phyloP scores from a whole-genome alignment of 2,797 vertebrate genomes.

The Etheostoma nigrum region DNA sequence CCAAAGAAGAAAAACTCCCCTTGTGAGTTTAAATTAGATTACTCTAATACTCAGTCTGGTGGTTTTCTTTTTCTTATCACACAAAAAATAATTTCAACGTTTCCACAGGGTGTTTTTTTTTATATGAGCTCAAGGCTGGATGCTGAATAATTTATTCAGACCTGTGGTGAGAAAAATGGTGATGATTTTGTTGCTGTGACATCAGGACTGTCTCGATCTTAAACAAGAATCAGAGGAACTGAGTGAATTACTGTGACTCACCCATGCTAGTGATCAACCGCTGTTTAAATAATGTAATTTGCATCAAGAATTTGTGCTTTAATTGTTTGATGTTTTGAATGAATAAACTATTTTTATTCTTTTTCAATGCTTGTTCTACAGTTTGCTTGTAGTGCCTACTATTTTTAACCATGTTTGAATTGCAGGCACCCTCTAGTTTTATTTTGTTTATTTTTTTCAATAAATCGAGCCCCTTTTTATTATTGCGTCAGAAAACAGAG shows the following conservation, averaged over 20 bases:
- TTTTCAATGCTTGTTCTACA: background rate
- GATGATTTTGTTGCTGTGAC: slow-evolving; percentile 21
- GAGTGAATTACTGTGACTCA: slow-evolving; percentile 15
- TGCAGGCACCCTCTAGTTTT: background rate
- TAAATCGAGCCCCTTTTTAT: background rate
- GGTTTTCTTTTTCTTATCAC: slow-evolving; percentile 3
- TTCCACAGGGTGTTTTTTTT: slow-evolving; percentile 26
- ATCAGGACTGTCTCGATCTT: background rate
- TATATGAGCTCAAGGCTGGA: slow-evolving; percentile 4
- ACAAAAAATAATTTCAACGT: slow-evolving; percentile 23
- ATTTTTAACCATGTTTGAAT: background rate
- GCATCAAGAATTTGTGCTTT: background rate
- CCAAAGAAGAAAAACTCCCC: slow-evolving; percentile 38
- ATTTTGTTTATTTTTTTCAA: background rate
- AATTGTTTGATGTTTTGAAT: background rate
- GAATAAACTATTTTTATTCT: background rate
- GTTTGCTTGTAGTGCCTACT: background rate
- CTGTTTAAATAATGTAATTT: slow-evolving; percentile 10
- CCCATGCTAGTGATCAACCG: slow-evolving; percentile 34
- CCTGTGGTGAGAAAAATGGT: slow-evolving; percentile 18
- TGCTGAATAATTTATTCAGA: slow-evolving; percentile 38
- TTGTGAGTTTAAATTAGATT: slow-evolving; percentile 48
- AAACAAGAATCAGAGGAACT: slow-evolving; percentile 14
- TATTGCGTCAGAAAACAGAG: slow-evolving; percentile 20
- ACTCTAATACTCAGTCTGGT: slow-evolving; percentile 31